phyloP scores from a whole-genome alignment of 2,888 invertebrate species.

The Parnassius glacialis region DNA sequence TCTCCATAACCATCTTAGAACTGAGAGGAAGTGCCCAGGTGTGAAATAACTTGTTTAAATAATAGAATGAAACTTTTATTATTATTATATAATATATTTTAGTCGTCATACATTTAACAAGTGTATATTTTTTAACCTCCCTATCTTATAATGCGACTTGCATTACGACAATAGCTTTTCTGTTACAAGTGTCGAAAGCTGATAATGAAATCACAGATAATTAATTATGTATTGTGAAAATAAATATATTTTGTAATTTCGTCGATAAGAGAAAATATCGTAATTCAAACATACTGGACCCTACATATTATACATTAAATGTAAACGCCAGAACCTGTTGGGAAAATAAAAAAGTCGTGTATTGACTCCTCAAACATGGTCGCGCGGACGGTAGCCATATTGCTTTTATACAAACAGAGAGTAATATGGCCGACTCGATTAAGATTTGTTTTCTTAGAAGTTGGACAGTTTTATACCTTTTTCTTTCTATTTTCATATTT shows the following conservation, averaged over 20 bases:
- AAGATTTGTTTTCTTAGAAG: slow-evolving; percentile 32
- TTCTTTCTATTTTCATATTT: neutral
- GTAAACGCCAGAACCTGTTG: slow-evolving; percentile 10
- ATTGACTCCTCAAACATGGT: slow-evolving; percentile 39
- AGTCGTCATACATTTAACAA: no score
- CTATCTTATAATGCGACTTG: neutral
- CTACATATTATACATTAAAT: slow-evolving; percentile 3
- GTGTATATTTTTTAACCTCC: neutral
- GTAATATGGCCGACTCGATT: slow-evolving; percentile 45
- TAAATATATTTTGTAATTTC: slow-evolving; percentile 6
- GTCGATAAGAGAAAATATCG: slow-evolving; percentile 1
- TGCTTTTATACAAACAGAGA: slow-evolving; percentile 41
- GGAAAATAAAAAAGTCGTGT: slow-evolving; percentile 24
- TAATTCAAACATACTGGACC: slow-evolving; percentile 23
- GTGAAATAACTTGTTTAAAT: no score
- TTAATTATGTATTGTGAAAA: slow-evolving; percentile 13
- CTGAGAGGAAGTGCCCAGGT: no score
- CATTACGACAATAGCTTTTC: neutral
- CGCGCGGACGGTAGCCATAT: slow-evolving; percentile 50
- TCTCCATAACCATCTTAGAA: no score
- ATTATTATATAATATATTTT: no score
- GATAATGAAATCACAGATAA: neutral
- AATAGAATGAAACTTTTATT: no score
- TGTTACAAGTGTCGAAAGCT: neutral
- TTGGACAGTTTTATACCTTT: slow-evolving; percentile 25